Conservation (phyloP, 2,113 vertebrate genomes). For the Sula dactylatra region DNA sequence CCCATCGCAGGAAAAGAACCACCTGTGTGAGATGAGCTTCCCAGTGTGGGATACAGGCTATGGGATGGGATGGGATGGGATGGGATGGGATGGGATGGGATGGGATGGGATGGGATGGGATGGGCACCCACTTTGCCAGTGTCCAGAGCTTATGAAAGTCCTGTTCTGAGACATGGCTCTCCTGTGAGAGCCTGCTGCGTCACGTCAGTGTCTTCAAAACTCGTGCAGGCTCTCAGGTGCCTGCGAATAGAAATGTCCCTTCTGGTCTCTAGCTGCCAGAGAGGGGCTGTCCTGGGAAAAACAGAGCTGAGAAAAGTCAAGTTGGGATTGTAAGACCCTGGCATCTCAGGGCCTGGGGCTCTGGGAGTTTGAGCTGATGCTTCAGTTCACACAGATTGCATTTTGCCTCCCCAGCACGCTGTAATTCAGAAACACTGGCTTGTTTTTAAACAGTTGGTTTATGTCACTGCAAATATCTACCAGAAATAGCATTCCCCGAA, state of each 20-base stretch:
- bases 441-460: conserved; percentile 34
- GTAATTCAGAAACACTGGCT: not conserved
- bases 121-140: not conserved
- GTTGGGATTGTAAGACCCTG: not conserved
- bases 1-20: not conserved
- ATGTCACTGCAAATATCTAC: conserved; percentile 20
- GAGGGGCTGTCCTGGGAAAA: not conserved
- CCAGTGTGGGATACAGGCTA: too few relatives aligned
- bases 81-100: not conserved
- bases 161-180: not conserved
- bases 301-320: not conserved
- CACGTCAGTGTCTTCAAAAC: not conserved
- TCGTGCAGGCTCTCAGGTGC: not conserved
- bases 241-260: not conserved
- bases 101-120: not conserved
- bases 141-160: not conserved
- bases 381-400: not conserved
- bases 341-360: not conserved
- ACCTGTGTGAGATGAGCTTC: not conserved
- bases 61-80: not conserved
- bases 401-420: not conserved
- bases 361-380: not conserved
- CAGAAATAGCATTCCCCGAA: conserved; percentile 19
- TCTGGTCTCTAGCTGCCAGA: not conserved
- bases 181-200: not conserved